A percentile compares a stretch with the other conserved stretches of the same genome.
Evolutionary conservation across 2,888 invertebrate genomes (phyloP).

Genomic region (Margaritifera margaritifera): DNA sequence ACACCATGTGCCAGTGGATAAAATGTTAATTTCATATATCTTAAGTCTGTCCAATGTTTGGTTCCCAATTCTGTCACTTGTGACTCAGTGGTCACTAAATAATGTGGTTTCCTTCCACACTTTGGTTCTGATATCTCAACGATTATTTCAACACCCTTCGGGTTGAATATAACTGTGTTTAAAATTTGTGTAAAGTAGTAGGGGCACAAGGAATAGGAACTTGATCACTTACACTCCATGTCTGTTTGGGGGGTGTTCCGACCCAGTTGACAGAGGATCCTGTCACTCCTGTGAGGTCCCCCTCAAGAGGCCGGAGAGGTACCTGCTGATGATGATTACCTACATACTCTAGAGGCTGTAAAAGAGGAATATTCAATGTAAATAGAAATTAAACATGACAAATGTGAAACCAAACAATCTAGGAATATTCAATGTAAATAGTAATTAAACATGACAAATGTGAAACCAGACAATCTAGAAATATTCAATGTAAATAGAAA

Average conservation of each 20-base stretch:
- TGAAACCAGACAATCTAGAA: neutral
- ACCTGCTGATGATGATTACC: slow-evolving; percentile 10
- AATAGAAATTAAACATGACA: neutral
- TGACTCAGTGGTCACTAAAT: too few species aligned
- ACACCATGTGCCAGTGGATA: too few species aligned
- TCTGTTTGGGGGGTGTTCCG: slow-evolving; percentile 47
- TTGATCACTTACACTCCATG: slow-evolving; percentile 62
- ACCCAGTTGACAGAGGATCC: slow-evolving; percentile 46
- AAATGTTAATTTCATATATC: too few species aligned
- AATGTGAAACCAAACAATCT: too few species aligned
- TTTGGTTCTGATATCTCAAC: too few species aligned
- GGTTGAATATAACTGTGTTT: too few species aligned
- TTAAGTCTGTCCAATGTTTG: too few species aligned
- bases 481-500: neutral
- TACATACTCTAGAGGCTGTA: neutral
- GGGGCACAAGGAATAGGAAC: neutral
- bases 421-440: neutral
- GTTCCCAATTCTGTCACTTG: too few species aligned
- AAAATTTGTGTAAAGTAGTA: too few species aligned
- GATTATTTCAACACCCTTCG: too few species aligned
- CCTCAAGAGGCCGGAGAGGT: slow-evolving; percentile 42
- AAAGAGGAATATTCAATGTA: neutral
- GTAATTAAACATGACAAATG: too few species aligned
- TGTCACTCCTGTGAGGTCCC: slow-evolving; percentile 40
- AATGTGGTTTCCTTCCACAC: too few species aligned